These are phyloP conservation scores for Sebastes variabilis DNA, from an alignment of 2,797 vertebrate genomes.

Conservation along the genomic window DNA sequence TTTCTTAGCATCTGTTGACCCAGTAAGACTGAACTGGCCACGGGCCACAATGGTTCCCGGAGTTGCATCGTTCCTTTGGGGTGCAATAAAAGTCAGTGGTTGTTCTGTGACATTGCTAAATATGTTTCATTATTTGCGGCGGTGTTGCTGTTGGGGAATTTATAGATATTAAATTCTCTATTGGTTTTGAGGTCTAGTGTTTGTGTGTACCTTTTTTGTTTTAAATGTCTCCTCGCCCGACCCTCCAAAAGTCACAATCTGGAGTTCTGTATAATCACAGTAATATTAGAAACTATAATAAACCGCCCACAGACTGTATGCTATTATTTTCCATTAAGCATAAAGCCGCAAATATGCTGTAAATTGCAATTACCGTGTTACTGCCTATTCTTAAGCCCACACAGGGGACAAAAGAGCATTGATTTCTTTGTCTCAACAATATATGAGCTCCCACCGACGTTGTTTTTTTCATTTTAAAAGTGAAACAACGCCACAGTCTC, in stretches of 20 bases:
- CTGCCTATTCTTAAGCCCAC: constrained; percentile 21
- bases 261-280: constrained; percentile 32
- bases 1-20: not conserved
- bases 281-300: constrained; percentile 35
- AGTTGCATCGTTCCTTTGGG: not conserved
- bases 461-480: constrained; percentile 6
- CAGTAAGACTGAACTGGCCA: not conserved
- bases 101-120: not conserved
- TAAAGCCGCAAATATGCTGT: constrained; percentile 41
- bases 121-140: not conserved
- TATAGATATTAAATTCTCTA: constrained; percentile 2
- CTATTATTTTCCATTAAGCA: constrained; percentile 42
- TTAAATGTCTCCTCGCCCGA: not conserved
- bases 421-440: constrained; percentile 35
- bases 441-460: not conserved
- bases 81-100: not conserved
- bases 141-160: not conserved
- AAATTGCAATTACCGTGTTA: constrained; percentile 28
- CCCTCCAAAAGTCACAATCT: constrained; percentile 6
- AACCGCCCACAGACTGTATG: constrained; percentile 12
- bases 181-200: not conserved
- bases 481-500: not conserved
- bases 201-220: not conserved
- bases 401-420: constrained; percentile 25
- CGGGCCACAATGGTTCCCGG: not conserved